phyloP scores from a whole-genome alignment of 1,140 invertebrate genomes.

The Lithobius niger region DNA sequence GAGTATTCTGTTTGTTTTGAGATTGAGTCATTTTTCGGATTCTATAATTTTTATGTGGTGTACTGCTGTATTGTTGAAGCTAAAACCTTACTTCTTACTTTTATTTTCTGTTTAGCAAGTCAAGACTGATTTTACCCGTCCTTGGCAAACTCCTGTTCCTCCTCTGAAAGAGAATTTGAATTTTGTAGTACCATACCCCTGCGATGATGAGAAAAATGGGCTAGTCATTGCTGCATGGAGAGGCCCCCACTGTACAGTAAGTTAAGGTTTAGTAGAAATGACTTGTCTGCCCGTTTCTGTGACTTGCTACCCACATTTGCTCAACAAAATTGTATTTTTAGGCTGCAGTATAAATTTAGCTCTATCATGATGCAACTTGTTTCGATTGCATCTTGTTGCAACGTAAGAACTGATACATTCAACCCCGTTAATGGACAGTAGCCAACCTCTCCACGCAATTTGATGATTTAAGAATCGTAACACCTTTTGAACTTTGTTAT shows the following conservation, averaged over 20 bases:
- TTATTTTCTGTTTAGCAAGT: conserved; percentile 34
- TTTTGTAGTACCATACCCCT: conserved; percentile 49
- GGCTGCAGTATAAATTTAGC: neutral
- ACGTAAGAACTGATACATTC: too few species aligned
- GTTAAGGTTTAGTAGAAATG: too few species aligned
- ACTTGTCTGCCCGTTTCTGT: too few species aligned
- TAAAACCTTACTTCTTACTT: conserved; percentile 11
- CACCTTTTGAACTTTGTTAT: neutral
- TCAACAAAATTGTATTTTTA: too few species aligned
- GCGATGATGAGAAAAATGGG: conserved; percentile 73
- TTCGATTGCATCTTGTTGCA: too few species aligned
- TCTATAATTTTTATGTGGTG: too few species aligned
- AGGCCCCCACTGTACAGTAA: conserved; percentile 45
- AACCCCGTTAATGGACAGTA: neutral
- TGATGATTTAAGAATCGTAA: neutral
- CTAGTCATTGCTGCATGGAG: conserved; percentile 65
- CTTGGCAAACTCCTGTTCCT: conserved; percentile 59
- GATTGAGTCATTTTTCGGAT: neutral
- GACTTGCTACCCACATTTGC: too few species aligned
- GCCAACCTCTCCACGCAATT: neutral
- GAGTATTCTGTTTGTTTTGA: neutral
- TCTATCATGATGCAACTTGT: neutral
- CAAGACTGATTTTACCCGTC: conserved; percentile 45
- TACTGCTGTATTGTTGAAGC: too few species aligned
- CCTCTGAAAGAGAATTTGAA: conserved; percentile 41